Percentiles rank a stretch among this genome's conserved stretches.
Evolutionary conservation across 2,113 vertebrate genomes (phyloP).

Genomic region (Solea solea): DNA sequence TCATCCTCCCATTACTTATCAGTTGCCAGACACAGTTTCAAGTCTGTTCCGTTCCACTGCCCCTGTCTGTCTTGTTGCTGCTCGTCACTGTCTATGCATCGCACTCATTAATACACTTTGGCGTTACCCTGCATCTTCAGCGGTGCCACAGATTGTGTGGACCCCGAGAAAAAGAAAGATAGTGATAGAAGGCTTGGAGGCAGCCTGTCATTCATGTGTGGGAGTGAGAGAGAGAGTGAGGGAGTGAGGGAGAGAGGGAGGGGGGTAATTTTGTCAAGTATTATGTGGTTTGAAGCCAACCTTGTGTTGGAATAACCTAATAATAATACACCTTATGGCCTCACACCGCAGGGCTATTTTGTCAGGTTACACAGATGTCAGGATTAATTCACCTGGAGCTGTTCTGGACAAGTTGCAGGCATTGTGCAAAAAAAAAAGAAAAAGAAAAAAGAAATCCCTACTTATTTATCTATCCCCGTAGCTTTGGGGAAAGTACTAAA

Average conservation of each 20-base stretch:
- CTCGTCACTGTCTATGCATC: slow-evolving; percentile 49
- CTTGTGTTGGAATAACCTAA: slow-evolving; percentile 60
- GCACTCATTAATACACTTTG: slow-evolving; percentile 56
- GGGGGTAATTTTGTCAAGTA: slow-evolving; percentile 17
- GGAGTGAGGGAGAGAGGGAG: not conserved
- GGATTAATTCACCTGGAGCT: slow-evolving; percentile 53
- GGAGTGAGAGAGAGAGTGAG: slow-evolving; percentile 1
- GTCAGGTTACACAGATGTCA: slow-evolving; percentile 68
- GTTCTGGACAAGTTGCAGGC: slow-evolving; percentile 50
- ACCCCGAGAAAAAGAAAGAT: slow-evolving; percentile 24
- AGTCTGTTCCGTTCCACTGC: slow-evolving; percentile 58
- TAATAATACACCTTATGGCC: slow-evolving; percentile 64
- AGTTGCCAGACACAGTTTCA: slow-evolving; percentile 59
- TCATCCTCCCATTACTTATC: slow-evolving; percentile 54
- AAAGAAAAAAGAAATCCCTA: not conserved
- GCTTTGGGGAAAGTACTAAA: not conserved
- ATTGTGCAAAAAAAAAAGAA: slow-evolving; percentile 4
- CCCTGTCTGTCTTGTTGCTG: slow-evolving; percentile 58
- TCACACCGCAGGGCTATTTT: slow-evolving; percentile 54
- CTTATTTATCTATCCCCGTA: not conserved
- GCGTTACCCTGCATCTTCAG: slow-evolving; percentile 25
- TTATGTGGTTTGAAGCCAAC: slow-evolving; percentile 44
- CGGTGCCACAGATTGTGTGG: slow-evolving; percentile 18
- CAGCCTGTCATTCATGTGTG: slow-evolving; percentile 22
- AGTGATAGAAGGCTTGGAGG: slow-evolving; percentile 11